Evolutionary conservation across 2,113 vertebrate genomes (phyloP).

Genomic region (Synchiropus splendidus): DNA sequence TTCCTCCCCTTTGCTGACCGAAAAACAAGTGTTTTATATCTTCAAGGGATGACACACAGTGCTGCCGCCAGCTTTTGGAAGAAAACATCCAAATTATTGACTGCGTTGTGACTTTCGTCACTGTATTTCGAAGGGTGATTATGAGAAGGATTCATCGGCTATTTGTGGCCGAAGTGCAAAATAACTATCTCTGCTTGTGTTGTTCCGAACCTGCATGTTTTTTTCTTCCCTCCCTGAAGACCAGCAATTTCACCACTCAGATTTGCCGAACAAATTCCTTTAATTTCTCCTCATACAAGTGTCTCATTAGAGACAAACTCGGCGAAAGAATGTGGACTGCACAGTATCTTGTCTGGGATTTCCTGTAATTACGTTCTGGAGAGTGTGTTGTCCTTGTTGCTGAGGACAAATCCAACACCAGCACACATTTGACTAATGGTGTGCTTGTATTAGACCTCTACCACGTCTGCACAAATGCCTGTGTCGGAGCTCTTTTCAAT

Average conservation of each 20-base stretch:
- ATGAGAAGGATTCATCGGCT: constrained; percentile 42
- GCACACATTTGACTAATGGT: constrained; percentile 45
- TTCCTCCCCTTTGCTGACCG: constrained; percentile 27
- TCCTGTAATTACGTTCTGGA: constrained; percentile 51
- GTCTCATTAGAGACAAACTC: constrained; percentile 44
- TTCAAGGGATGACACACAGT: constrained; percentile 49
- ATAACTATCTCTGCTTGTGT: constrained; percentile 34
- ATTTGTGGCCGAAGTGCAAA: constrained; percentile 40
- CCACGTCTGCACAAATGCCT: constrained; percentile 20
- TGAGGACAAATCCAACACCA: constrained; percentile 39
- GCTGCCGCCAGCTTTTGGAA: constrained; percentile 40
- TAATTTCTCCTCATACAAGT: constrained; percentile 39
- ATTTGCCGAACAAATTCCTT: constrained; percentile 41
- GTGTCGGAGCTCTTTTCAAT: constrained; percentile 60
- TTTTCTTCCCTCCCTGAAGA: background rate
- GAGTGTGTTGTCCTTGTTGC: constrained; percentile 46
- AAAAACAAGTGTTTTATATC: constrained; percentile 51
- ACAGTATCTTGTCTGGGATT: constrained; percentile 46
- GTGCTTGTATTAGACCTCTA: constrained; percentile 25
- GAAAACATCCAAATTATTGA: constrained; percentile 59
- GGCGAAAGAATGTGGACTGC: constrained; percentile 38
- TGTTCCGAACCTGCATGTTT: constrained; percentile 24
- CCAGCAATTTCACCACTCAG: constrained; percentile 13
- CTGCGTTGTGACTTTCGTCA: constrained; percentile 63
- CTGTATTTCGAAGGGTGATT: constrained; percentile 59